Evolutionary conservation across 2,888 invertebrate species (phyloP), one percentile per base, ranked within the genome.

Genomic region (Nephrocerus scutellatus): DNA sequence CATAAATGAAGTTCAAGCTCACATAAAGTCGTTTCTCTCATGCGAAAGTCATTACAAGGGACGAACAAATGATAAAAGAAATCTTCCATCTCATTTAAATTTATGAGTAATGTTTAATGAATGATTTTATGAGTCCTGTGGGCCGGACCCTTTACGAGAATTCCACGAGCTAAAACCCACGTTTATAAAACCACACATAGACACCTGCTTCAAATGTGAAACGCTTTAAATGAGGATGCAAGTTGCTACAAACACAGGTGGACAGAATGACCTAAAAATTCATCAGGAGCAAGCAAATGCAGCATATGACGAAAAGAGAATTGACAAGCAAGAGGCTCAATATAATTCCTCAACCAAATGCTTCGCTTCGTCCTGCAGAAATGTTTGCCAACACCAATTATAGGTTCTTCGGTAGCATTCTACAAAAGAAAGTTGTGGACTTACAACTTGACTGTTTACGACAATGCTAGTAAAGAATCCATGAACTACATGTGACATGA

Each of bases 141-240:
- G n/a, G n/a, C n/a, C n/a, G n/a, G n/a, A n/a, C n/a, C n/a, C n/a
- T n/a, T n/a, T n/a, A 31, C 19, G 24, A 37, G 12, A 37, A 37
- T 37, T 37, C 37, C 29, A 29, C 16, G n/a, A 29, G 16, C 29
- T 29, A 10, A 29, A 29, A 29, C 29, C 18, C 16, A 18, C 29
- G 9, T 29, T 29, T 29, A 29, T 18, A 16, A 29, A 16, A 29
- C 29, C 16, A n/a, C 29, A 26, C 13, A 26, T 12, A 12, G 26
- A 23, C n/a, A 16, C 25, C 24, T 18, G 24, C 33, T 33, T 33
- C 5, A 24, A 24, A 33, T 33, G 33, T 20, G 25, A 34, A 21
- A 34, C 26, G 4, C 34, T 26, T 12, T 26, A 26, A 34, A 25
- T 33, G 33, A 25, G 18, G 24, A 24, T 33, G 33, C n/a, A 33